Percentiles rank a stretch among this genome's conserved stretches.
Conservation (phyloP, 2,797 vertebrate species). For the Platyrinchus mystaceus region DNA sequence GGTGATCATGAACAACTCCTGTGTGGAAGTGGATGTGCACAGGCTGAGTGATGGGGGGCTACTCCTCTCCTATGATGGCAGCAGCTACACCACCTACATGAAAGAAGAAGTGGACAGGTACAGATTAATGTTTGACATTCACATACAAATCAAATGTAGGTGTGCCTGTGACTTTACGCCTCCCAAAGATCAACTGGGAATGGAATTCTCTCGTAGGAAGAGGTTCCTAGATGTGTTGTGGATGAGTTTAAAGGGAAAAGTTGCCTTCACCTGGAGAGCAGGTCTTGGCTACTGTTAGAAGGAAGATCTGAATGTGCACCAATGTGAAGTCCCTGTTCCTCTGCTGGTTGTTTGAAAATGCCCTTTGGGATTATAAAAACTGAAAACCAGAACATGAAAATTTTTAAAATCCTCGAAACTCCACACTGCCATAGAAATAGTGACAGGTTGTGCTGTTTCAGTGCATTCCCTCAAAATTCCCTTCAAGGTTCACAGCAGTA, state of each 20-base stretch:
- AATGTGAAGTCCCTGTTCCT: accelerated
- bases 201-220: neutral
- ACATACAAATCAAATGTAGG: neutral
- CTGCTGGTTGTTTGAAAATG: neutral
- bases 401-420: neutral
- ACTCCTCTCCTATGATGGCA: slow-evolving; percentile 94
- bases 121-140: neutral
- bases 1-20: slow-evolving; percentile 94
- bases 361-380: neutral
- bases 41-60: slow-evolving; percentile 94
- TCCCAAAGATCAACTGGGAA: neutral
- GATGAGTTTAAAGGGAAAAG: neutral
- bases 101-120: slow-evolving; percentile 96
- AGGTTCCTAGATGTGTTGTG: accelerated
- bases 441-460: neutral
- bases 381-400: neutral
- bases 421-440: neutral
- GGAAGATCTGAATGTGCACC: neutral
- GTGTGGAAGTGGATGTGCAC: slow-evolving; percentile 93
- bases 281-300: neutral
- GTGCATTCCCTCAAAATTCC: neutral
- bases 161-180: neutral
- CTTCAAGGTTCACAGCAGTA: neutral
- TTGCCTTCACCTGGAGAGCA: neutral
- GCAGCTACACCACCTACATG: slow-evolving; percentile 99